Base-by-base conservation (phyloP, 2,888 invertebrate genomes). In the Trypoxylon attenuatum region DNA sequence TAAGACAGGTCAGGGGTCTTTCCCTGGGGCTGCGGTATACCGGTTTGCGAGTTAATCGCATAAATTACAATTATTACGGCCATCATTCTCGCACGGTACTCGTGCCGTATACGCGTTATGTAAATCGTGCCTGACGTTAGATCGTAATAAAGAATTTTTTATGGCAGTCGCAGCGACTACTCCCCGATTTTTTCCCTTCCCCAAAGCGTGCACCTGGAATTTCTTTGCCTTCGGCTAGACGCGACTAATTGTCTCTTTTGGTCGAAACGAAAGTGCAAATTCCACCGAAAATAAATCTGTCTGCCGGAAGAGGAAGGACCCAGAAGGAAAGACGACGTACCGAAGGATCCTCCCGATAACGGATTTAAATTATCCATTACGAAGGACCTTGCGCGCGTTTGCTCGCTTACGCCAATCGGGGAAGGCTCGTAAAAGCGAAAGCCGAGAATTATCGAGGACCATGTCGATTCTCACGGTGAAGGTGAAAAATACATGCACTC, bases 51-150 rank as follows among this genome's bases (percentile, higher is more conserved):
- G 62, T 67, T 71, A 68, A 71, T 71, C 71, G 68, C 55, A 71
- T 71, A 71, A 71, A 71, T 71, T 71, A 63, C 67, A 71, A 71
- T 71, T 71, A 71, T 71, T 68, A 58, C 67, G 58, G 59, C 51
- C 60, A 63, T 68, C 54, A 67, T 60, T 71, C 67, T 68, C 54
- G 53, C 45, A 55, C 29, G 56, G 52, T 64, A 49, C 43, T 46
- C 43, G 19, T 19, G 41, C 46, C 6, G 53, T 43, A 27, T 47
- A 56, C 56, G 53, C 59, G 61, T 70, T 61, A 63, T 53, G 71
- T 62, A 66, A 70, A 62, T 70, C 58, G 53, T 29, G 50, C 38
- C 29, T 29, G 59, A 64, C 57, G 53, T 38, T 50, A 27, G 55
- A 41, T 33, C 45, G 60, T 46, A 47, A 41, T 46, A 42, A 58